Evolutionary conservation across 2,113 vertebrate species (phyloP).

Genomic region (Mixornis gularis): DNA sequence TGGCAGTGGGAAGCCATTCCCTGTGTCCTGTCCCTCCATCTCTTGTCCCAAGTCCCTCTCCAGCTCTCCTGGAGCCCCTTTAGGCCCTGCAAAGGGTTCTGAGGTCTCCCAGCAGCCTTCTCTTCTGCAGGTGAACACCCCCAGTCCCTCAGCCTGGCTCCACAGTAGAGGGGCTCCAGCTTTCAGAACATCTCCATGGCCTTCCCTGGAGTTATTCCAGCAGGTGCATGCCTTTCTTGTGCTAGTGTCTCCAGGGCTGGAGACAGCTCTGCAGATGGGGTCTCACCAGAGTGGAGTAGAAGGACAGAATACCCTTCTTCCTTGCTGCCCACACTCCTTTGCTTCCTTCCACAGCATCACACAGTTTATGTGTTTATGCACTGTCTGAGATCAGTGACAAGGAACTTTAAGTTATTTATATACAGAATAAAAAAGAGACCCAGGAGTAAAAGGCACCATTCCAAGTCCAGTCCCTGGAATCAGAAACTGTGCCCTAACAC

Average conservation of each 20-base stretch:
- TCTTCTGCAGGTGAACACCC: rapidly evolving
- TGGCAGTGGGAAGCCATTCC: neutral
- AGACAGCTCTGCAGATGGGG: neutral
- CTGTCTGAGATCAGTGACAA: neutral
- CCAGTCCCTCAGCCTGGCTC: neutral
- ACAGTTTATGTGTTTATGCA: neutral
- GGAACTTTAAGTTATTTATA: neutral
- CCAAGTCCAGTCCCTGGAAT: neutral
- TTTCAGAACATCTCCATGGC: neutral
- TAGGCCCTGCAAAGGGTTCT: neutral
- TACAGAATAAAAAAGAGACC: neutral
- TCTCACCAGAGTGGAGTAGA: neutral
- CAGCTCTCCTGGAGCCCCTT: neutral
- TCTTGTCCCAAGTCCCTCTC: neutral
- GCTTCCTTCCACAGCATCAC: neutral
- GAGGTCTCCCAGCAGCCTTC: neutral
- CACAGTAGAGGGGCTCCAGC: neutral
- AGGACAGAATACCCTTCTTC: neutral
- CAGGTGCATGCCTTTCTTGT: neutral
- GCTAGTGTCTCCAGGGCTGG: neutral
- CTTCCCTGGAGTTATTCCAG: neutral
- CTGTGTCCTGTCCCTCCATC: neutral
- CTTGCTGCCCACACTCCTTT: neutral
- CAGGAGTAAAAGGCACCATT: neutral
- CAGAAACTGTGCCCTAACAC: neutral